Evolutionary conservation across 2,113 vertebrate species (phyloP).

Genomic region (Lepisosteus oculatus): DNA sequence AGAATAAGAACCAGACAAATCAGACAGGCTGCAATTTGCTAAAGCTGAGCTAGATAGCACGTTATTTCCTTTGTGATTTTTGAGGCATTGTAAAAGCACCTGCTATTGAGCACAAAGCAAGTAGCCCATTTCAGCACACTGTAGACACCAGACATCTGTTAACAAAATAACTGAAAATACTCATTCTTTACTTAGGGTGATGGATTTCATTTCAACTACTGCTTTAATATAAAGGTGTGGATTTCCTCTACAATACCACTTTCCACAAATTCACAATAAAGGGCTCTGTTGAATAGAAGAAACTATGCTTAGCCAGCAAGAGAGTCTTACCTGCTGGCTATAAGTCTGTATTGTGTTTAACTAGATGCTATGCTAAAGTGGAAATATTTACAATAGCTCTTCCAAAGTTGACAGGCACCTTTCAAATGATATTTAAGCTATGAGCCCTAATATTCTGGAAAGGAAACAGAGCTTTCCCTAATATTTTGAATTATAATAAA

Average conservation of each 20-base stretch:
- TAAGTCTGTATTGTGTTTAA: too few relatives aligned
- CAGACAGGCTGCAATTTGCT: background rate
- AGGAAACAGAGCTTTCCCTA: too few relatives aligned
- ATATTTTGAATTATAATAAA: too few relatives aligned
- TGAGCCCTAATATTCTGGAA: background rate
- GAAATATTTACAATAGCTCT: too few relatives aligned
- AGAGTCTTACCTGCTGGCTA: too few relatives aligned
- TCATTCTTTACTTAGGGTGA: background rate
- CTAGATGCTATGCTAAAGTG: too few relatives aligned
- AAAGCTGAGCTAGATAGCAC: background rate
- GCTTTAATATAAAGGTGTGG: background rate
- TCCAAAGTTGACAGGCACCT: too few relatives aligned
- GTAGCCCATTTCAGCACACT: background rate
- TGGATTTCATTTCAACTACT: conserved; percentile 7
- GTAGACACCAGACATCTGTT: background rate
- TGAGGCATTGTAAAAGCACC: background rate
- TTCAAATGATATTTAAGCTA: too few relatives aligned
- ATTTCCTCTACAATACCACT: background rate
- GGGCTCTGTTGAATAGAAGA: too few relatives aligned
- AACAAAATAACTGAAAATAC: background rate
- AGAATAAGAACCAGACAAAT: background rate
- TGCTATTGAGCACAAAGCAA: background rate
- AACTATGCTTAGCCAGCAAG: too few relatives aligned
- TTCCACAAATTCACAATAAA: too few relatives aligned
- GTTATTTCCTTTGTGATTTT: background rate